These are phyloP conservation scores for Allacma fusca DNA, from an alignment of 2,888 invertebrate species.

Conservation along the genomic window DNA sequence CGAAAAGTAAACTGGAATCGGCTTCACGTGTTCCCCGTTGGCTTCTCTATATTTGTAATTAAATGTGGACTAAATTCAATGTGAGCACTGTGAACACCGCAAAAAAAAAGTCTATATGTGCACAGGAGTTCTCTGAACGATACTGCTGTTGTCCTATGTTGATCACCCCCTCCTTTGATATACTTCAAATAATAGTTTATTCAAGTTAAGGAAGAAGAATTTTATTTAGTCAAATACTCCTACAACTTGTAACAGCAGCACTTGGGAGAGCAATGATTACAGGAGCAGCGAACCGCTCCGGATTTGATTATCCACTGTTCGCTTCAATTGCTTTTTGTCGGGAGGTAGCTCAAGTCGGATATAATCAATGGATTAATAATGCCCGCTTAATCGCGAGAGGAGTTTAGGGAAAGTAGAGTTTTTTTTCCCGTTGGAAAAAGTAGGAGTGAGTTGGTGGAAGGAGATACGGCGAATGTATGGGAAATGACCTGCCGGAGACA, in stretches of 20 bases:
- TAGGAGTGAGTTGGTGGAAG: neutral
- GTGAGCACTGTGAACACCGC: neutral
- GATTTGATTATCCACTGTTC: too few relatives aligned
- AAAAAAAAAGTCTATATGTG: too few relatives aligned
- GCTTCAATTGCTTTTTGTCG: too few relatives aligned
- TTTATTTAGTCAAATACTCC: too few relatives aligned
- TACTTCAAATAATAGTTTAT: too few relatives aligned
- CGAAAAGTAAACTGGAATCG: constrained; percentile 13
- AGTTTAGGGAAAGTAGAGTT: neutral
- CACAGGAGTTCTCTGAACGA: too few relatives aligned
- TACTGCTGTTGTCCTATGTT: too few relatives aligned
- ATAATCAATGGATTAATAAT: neutral
- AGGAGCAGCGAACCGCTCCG: too few relatives aligned
- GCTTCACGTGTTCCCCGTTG: constrained; percentile 3
- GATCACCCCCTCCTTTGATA: too few relatives aligned
- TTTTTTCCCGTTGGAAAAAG: neutral
- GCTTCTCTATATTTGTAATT: neutral
- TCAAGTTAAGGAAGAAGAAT: too few relatives aligned
- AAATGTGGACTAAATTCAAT: neutral
- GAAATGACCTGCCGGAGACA: constrained; percentile 45
- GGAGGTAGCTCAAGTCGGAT: neutral
- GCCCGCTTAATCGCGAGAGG: neutral
- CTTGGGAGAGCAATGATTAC: too few relatives aligned
- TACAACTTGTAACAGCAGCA: too few relatives aligned
- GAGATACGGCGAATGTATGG: constrained; percentile 2